Base-by-base conservation (phyloP, 1,140 invertebrate species). In the Meloidogyne hapla region DNA sequence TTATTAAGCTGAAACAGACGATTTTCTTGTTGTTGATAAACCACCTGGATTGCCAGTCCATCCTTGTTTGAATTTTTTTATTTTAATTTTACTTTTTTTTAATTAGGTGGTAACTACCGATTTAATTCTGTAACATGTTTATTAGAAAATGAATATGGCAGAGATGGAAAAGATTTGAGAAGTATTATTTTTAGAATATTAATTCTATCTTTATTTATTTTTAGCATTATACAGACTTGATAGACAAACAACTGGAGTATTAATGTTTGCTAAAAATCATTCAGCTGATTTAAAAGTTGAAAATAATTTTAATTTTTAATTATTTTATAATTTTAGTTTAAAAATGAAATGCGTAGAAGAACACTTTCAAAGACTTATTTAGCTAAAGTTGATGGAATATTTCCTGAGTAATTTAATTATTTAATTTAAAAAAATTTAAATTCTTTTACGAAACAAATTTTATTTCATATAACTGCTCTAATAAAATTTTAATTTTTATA, bases 11-110 rank as follows among this genome's bases (percentile, higher is more conserved):
- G 94, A 96, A 91, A 94, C 94, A 91, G 93, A 96, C 89, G 94
- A 98, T 90, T 91, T 98, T 90, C 92, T 99, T 89, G 96, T 99
- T 88, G 93, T 99, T 88, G 95, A 99, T 91, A 99, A 99, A 92
- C 96, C 97, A 85, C 93, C 95, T 87, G 99, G 96, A 89, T 95
- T 99, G 90, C 97, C 97, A 89, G 94, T 93, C 91, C 88, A 92
- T 92, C 87, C 90, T 91, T 89, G 91, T 91, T 88, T 91, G 91
- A 88, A 84, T 66, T 5, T 71, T 69, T 73, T 0, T 21, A 0
- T 69, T 28, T 38, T 56, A 42, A 48, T 72, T 63, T 26, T 63
- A 26, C 4, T 73, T 26, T 6, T 0, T 1, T 73, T 65, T 25
- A 25, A 21, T 45, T 42, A 63, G 82, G 83, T 74, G 83, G 84